Evolutionary conservation across 2,888 invertebrate genomes (phyloP).

Genomic region (Drosophila glabriapex): DNA sequence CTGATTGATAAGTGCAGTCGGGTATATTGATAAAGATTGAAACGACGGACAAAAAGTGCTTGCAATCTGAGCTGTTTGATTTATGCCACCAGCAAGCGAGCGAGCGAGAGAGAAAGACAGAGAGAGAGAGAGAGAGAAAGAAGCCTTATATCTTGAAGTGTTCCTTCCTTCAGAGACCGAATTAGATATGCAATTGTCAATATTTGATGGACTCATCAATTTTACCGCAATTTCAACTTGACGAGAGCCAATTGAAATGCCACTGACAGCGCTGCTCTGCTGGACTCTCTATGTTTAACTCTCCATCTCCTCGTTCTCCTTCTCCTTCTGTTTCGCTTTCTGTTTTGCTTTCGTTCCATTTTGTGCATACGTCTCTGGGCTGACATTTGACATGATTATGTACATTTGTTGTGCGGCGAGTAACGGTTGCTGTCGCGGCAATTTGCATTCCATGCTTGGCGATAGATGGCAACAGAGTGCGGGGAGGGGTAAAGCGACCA

Average conservation of each 20-base stretch:
- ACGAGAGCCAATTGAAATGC: slow-evolving; percentile 69
- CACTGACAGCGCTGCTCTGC: slow-evolving; percentile 40
- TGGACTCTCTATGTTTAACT: background rate
- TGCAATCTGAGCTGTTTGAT: slow-evolving; percentile 8
- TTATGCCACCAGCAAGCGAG: background rate
- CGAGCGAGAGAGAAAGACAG: too few species aligned
- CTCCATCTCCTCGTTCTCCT: background rate
- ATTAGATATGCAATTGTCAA: slow-evolving; percentile 79
- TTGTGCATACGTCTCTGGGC: slow-evolving; percentile 56
- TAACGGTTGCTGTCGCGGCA: slow-evolving; percentile 47
- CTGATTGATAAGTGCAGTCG: background rate
- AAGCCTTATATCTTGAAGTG: slow-evolving; percentile 11
- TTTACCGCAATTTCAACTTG: slow-evolving; percentile 48
- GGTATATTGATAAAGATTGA: background rate
- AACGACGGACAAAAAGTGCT: background rate
- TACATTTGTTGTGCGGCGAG: slow-evolving; percentile 68
- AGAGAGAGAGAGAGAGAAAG: too few species aligned
- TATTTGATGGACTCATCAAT: slow-evolving; percentile 80
- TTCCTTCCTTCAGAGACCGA: slow-evolving; percentile 22
- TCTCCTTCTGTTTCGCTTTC: background rate
- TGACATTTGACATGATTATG: slow-evolving; percentile 81
- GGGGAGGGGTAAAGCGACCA: background rate
- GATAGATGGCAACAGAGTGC: background rate
- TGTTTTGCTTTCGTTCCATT: background rate
- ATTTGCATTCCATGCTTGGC: slow-evolving; percentile 59